These are phyloP conservation scores for Stercorarius parasiticus DNA, from an alignment of 2,113 vertebrate genomes.

Conservation along the genomic window DNA sequence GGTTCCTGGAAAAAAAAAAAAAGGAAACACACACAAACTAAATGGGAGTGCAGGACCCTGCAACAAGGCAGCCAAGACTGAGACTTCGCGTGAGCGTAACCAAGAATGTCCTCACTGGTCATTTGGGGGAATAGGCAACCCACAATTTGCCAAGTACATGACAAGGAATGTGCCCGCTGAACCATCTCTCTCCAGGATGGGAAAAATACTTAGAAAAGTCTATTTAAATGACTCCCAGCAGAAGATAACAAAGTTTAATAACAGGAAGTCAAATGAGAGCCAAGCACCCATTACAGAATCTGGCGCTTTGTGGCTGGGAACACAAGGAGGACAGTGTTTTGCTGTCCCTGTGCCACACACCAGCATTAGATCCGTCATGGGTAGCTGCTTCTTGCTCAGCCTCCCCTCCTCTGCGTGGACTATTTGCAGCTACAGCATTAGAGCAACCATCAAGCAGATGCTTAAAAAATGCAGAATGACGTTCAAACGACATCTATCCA, in stretches of 20 bases:
- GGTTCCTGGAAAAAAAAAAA: neutral
- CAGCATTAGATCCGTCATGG: neutral
- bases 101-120: neutral
- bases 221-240: neutral
- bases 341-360: neutral
- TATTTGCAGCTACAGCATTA: conserved; percentile 48
- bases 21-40: neutral
- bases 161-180: rapidly evolving
- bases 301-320: neutral
- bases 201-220: neutral
- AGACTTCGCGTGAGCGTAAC: neutral
- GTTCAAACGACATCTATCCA: conserved; percentile 68
- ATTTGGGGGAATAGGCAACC: neutral
- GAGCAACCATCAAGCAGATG: conserved; percentile 60
- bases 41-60: rapidly evolving
- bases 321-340: neutral
- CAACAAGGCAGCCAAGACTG: neutral
- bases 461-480: conserved; percentile 64
- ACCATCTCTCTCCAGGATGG: neutral
- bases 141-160: neutral
- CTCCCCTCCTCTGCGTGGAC: neutral
- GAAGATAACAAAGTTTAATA: neutral
- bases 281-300: neutral
- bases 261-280: neutral
- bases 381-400: conserved; percentile 43